Conservation (phyloP, 2,113 vertebrate species). For the Oreochromis aureus region DNA sequence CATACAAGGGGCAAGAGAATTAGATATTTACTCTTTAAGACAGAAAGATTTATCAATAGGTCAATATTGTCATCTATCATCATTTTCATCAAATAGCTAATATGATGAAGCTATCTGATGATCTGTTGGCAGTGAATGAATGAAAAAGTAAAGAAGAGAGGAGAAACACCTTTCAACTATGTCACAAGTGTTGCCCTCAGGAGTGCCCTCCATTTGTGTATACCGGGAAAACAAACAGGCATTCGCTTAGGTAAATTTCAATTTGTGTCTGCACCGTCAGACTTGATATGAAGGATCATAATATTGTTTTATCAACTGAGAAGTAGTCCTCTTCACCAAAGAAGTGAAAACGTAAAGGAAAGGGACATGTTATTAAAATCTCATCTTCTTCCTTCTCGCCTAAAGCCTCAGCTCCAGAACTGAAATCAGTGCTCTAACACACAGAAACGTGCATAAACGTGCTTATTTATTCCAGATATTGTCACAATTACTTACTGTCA, state of each 20-base stretch:
- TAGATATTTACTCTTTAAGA: not conserved
- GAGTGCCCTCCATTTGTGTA: not conserved
- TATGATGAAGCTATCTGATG: too few species aligned
- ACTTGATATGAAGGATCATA: not conserved
- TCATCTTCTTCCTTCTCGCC: rapidly evolving
- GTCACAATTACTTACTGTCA: not conserved
- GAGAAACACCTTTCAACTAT: not conserved
- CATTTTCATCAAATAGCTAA: not conserved
- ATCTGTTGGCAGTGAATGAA: too few species aligned
- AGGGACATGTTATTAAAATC: not conserved
- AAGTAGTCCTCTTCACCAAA: not conserved
- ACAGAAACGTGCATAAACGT: rapidly evolving
- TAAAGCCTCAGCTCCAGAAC: not conserved
- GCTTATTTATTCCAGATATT: not conserved
- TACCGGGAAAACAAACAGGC: rapidly evolving
- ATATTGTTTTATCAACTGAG: rapidly evolving
- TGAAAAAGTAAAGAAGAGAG: not conserved
- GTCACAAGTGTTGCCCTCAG: not conserved
- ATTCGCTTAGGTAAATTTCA: rapidly evolving
- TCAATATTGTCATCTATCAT: not conserved
- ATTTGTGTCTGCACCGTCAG: not conserved
- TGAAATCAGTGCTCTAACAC: not conserved
- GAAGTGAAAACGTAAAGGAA: not conserved
- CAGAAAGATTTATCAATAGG: not conserved
- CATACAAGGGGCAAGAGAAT: not conserved